Conservation (phyloP, 1,140 invertebrate genomes). For the Pseudomyrmex concolor region DNA sequence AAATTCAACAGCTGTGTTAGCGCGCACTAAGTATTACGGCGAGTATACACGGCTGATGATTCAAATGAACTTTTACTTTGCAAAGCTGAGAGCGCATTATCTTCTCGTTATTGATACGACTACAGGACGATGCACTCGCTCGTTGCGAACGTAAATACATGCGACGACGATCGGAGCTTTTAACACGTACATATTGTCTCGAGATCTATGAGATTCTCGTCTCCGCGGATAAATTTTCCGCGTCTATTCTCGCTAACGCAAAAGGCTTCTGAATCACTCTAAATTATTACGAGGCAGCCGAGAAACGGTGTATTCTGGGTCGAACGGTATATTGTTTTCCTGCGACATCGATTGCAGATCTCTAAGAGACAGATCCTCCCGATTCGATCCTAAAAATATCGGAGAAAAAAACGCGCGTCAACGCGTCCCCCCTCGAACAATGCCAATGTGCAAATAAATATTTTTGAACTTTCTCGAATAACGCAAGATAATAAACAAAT, state of each 20-base stretch:
- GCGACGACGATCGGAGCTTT: constrained; percentile 26
- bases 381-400: constrained; percentile 53
- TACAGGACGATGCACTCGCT: constrained; percentile 76
- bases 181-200: constrained; percentile 5
- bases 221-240: constrained; percentile 33
- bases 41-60: constrained; percentile 15
- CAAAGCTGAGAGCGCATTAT: constrained; percentile 62
- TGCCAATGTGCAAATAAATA: constrained; percentile 18
- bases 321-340: constrained; percentile 42
- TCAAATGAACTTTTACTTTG: constrained; percentile 24
- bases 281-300: constrained; percentile 45
- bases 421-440: constrained; percentile 4
- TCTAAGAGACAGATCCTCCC: constrained; percentile 26
- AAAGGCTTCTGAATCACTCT: constrained; percentile 46
- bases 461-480: not conserved
- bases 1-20: not conserved
- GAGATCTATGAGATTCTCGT: constrained; percentile 40
- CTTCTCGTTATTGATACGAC: constrained; percentile 78
- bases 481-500: constrained; percentile 4
- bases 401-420: not conserved
- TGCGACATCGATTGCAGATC: constrained; percentile 52
- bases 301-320: constrained; percentile 55
- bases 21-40: not conserved
- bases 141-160: constrained; percentile 47
- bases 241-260: constrained; percentile 29